Conservation (phyloP, 2,888 invertebrate genomes). For the Volucella inanis region DNA sequence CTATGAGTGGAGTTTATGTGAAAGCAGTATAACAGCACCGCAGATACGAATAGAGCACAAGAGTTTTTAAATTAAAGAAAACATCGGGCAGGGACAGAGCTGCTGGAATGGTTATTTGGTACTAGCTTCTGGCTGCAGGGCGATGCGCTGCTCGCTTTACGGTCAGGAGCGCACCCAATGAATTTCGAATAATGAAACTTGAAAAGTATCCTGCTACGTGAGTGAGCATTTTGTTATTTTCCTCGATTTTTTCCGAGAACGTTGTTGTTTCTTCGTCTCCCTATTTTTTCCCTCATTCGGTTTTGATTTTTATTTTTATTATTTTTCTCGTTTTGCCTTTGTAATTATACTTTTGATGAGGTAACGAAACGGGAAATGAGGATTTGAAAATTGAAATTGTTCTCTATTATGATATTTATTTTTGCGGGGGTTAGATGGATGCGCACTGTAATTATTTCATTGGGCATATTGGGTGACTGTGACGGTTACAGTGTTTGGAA, state of each 20-base stretch:
- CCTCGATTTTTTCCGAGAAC: slow-evolving; percentile 43
- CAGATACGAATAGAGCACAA: slow-evolving; percentile 36
- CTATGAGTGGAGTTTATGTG: slow-evolving; percentile 38
- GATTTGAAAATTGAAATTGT: slow-evolving; percentile 75
- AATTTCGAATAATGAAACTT: slow-evolving; percentile 73
- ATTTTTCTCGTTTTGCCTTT: slow-evolving; percentile 44
- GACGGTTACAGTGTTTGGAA: background rate
- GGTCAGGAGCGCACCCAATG: slow-evolving; percentile 74
- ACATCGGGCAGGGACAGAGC: slow-evolving; percentile 70
- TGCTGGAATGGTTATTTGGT: background rate
- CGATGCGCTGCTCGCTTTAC: slow-evolving; percentile 67
- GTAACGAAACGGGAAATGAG: slow-evolving; percentile 74
- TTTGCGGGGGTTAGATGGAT: slow-evolving; percentile 40
- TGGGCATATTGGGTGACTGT: slow-evolving; percentile 7
- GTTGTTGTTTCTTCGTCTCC: slow-evolving; percentile 51
- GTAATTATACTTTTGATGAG: slow-evolving; percentile 74
- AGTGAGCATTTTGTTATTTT: slow-evolving; percentile 69
- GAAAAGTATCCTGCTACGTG: slow-evolving; percentile 66
- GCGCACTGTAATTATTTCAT: slow-evolving; percentile 61
- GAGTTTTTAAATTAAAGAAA: slow-evolving; percentile 74
- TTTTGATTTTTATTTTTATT: slow-evolving; percentile 21
- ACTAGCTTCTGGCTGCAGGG: slow-evolving; percentile 14
- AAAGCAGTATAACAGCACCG: slow-evolving; percentile 17
- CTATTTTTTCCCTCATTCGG: slow-evolving; percentile 35
- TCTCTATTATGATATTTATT: slow-evolving; percentile 55